Conservation (phyloP, 2,113 vertebrate species). For the Cichladusa arquata region DNA sequence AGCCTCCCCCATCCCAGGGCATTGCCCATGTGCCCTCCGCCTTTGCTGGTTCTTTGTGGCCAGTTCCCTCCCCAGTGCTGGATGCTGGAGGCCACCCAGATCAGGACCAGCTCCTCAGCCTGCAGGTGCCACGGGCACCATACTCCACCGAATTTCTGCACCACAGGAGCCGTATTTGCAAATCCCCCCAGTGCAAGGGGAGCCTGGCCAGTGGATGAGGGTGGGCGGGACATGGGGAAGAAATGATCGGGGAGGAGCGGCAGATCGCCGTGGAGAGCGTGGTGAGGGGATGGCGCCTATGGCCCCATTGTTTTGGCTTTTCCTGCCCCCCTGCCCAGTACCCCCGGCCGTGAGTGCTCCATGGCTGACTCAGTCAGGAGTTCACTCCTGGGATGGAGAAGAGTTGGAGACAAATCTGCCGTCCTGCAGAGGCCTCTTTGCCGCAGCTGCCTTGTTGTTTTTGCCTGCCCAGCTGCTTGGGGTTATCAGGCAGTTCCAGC, state of each 20-base stretch:
- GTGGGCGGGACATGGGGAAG: fast-evolving
- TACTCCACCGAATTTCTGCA: background rate
- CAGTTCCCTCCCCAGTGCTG: background rate
- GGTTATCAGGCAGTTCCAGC: background rate
- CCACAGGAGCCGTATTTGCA: fast-evolving
- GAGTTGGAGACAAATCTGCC: fast-evolving
- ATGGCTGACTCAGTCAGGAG: fast-evolving
- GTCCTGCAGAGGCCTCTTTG: background rate
- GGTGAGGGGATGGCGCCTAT: background rate
- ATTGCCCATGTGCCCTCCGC: fast-evolving
- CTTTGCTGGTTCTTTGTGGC: background rate
- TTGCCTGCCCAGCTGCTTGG: background rate
- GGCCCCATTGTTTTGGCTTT: background rate
- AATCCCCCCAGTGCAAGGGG: background rate
- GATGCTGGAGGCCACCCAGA: background rate
- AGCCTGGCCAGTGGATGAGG: fast-evolving
- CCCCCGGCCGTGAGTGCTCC: background rate
- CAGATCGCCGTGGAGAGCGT: fast-evolving
- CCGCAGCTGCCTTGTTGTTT: background rate
- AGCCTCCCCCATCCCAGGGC: fast-evolving
- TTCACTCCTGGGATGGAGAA: too few relatives aligned
- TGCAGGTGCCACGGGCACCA: too few relatives aligned
- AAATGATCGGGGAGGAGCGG: background rate
- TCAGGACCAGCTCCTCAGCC: background rate
- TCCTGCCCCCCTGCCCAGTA: background rate